phyloP scores from a whole-genome alignment of 2,113 vertebrate species.

The Bufo gargarizans region DNA sequence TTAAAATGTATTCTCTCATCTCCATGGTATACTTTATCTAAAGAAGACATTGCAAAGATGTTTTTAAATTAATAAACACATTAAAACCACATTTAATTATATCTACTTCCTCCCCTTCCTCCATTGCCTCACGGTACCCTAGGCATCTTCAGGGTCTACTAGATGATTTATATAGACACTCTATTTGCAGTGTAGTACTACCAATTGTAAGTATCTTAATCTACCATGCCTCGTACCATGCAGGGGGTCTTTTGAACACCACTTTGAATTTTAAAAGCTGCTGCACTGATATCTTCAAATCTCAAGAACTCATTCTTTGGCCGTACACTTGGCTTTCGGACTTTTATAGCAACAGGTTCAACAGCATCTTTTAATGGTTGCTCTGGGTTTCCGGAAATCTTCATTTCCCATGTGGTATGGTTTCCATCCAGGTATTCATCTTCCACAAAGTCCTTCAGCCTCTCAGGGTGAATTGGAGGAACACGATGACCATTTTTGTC shows the following conservation, averaged over 20 bases:
- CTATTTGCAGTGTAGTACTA: not conserved
- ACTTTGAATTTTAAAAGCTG: conserved; percentile 84
- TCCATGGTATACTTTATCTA: too few species aligned
- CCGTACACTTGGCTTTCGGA: conserved; percentile 64
- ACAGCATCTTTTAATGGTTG: conserved; percentile 70
- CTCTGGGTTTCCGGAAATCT: conserved; percentile 69
- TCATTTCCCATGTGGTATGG: conserved; percentile 76
- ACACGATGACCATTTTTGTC: conserved; percentile 67
- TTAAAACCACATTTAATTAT: not conserved
- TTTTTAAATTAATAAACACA: too few species aligned
- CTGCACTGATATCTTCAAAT: conserved; percentile 88
- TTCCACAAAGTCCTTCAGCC: conserved; percentile 87
- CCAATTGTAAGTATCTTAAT: not conserved
- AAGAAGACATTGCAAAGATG: too few species aligned
- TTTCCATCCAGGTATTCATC: conserved; percentile 83
- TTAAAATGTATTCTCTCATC: too few species aligned
- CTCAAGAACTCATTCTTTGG: conserved; percentile 71
- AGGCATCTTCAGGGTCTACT: not conserved
- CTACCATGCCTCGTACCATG: conserved; percentile 71
- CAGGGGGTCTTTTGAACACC: conserved; percentile 87
- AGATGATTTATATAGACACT: not conserved
- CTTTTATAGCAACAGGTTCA: conserved; percentile 66
- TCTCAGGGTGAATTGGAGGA: conserved; percentile 81
- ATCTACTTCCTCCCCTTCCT: not conserved
- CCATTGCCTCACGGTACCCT: too few species aligned